Percentiles rank a stretch among this genome's conserved stretches.
Evolutionary conservation across 2,113 vertebrate species (phyloP).

Genomic region (Nymphicus hollandicus): DNA sequence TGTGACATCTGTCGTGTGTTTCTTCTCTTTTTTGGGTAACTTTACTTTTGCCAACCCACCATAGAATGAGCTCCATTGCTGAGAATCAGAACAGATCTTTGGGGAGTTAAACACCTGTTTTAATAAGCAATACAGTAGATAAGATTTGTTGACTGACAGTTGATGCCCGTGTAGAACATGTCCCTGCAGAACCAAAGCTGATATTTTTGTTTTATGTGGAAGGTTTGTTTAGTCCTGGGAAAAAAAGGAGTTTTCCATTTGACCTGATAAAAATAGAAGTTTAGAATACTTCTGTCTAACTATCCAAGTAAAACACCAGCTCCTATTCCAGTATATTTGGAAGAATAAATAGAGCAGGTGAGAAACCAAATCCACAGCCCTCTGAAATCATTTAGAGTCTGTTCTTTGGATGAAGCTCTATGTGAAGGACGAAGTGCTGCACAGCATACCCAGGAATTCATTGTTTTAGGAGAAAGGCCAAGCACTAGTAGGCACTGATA

Average conservation of each 20-base stretch:
- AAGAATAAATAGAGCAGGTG: slow-evolving; percentile 13
- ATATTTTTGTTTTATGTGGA: neutral
- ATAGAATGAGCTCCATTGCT: neutral
- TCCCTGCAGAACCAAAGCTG: neutral
- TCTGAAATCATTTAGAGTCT: neutral
- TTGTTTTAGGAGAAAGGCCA: slow-evolving; percentile 59
- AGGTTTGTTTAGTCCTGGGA: neutral
- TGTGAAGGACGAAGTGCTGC: neutral
- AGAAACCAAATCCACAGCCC: neutral
- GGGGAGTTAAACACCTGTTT: neutral
- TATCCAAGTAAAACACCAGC: slow-evolving; percentile 2
- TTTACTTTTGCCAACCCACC: neutral
- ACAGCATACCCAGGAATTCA: slow-evolving; percentile 18
- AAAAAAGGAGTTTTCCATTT: neutral
- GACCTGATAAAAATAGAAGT: slow-evolving; percentile 15
- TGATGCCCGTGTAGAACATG: neutral
- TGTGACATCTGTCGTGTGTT: fast-evolving
- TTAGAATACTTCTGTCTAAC: neutral
- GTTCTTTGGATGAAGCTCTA: slow-evolving; percentile 11
- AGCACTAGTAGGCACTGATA: slow-evolving; percentile 29
- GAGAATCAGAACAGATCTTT: neutral
- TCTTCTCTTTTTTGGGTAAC: neutral
- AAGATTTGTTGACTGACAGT: neutral
- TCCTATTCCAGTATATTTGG: neutral
- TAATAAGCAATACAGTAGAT: neutral